A percentile compares a stretch with the other conserved stretches of the same genome.
These are phyloP conservation scores for Drosophila littoralis DNA, from an alignment of 1,140 invertebrate species.

Conservation along the genomic window DNA sequence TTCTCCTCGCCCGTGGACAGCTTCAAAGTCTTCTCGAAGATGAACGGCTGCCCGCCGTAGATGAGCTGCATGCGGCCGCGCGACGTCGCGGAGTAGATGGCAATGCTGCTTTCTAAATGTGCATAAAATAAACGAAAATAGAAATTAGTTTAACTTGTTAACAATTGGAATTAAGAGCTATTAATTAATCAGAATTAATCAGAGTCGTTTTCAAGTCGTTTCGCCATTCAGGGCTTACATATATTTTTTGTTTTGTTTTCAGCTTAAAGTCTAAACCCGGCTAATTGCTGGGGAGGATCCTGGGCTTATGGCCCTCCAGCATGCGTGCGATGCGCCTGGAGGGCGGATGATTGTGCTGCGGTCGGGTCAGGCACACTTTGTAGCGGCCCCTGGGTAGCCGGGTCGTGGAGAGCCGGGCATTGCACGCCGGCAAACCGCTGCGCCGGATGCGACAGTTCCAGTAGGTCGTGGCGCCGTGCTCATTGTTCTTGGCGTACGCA, in stretches of 20 bases:
- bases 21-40: conserved; percentile 81
- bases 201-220: conserved; percentile 40
- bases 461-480: conserved; percentile 60
- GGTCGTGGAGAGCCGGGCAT: conserved; percentile 68
- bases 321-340: conserved; percentile 45
- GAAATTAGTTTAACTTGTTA: conserved; percentile 25
- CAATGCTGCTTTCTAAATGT: conserved; percentile 67
- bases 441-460: conserved; percentile 76
- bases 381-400: conserved; percentile 57
- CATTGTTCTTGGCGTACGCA: conserved; percentile 71
- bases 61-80: conserved; percentile 80
- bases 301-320: neutral
- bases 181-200: conserved; percentile 9
- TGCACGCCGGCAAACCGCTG: conserved; percentile 49
- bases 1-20: conserved; percentile 79
- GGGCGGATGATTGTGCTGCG: conserved; percentile 72
- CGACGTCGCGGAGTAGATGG: conserved; percentile 81
- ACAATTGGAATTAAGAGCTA: neutral
- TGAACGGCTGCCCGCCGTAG: conserved; percentile 83
- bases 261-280: conserved; percentile 44
- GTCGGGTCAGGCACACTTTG: conserved; percentile 61
- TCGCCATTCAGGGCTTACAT: conserved; percentile 42
- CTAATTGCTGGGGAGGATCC: neutral
- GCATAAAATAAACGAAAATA: neutral
- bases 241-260: conserved; percentile 38